Base-by-base conservation (phyloP, 2,797 vertebrate genomes). In the Cetoscarus ocellatus region DNA sequence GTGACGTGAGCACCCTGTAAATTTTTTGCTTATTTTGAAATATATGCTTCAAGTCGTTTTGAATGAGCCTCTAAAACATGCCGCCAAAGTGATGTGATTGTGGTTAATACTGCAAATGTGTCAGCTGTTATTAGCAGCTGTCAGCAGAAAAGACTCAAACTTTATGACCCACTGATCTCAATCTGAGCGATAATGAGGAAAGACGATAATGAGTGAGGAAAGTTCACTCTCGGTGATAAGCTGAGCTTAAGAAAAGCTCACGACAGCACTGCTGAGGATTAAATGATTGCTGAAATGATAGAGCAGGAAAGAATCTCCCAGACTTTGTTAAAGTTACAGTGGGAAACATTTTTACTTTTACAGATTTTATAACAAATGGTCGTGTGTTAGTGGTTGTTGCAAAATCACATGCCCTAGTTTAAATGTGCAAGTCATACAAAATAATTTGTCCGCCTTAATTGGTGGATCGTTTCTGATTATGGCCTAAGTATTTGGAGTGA, bases 141-240 rank as follows among this genome's bases (percentile, higher is more conserved):
- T 27, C 17, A 0, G 50, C 5, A 7, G 8, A 10, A 12, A 39
- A n/a, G 15, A 19, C 3, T 35, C 17, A 67, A 10, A 51, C 43
- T 50, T 44, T 17, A 14, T 49, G 1, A 11, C 9, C 3, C 1
- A 0, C 6, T 54, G 5, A 43, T 53, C 50, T 67, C 19, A 70
- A 45, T 70, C 18, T 17, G 48, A 18, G 47, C 6, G 34, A 42
- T 57, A n/a, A n/a, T n/a, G 35, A 6, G 48, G 34, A 1, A 7
- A 10, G 44, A 10, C 59, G 39, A 35, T 51, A n/a, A 52, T 19
- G 8, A 4, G 44, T 0, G 17, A 49, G 40, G 35, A 64, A 67
- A 44, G 75, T 63, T 70, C 58, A 72, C 19, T 9, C 36, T 70
- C 42, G 12, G 44, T 11, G 39, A 57, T 27, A 17, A 14, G 11